These are phyloP conservation scores for Pseudochaenichthys georgianus DNA, from an alignment of 2,797 vertebrate genomes.

Conservation along the genomic window DNA sequence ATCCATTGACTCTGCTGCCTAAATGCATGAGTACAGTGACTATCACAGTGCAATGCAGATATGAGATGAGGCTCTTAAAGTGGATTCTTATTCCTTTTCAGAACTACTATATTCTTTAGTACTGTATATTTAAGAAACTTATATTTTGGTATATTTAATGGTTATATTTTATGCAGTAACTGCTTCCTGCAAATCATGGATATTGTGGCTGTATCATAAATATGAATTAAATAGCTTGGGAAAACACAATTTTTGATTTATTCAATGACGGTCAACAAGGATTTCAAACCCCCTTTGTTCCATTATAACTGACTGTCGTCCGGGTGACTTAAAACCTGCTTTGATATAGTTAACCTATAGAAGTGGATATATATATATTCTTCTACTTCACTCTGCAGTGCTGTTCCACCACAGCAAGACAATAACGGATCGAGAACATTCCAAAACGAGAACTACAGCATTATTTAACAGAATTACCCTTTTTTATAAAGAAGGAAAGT, in stretches of 20 bases:
- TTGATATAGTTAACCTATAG: slow-evolving; percentile 33
- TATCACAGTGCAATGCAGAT: slow-evolving; percentile 66
- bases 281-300: slow-evolving; percentile 26
- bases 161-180: neutral
- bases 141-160: neutral
- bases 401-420: slow-evolving; percentile 11
- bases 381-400: slow-evolving; percentile 14
- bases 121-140: slow-evolving; percentile 22
- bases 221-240: slow-evolving; percentile 11
- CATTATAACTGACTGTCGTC: slow-evolving; percentile 18
- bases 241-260: slow-evolving; percentile 32
- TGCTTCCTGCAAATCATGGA: neutral
- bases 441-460: slow-evolving; percentile 15
- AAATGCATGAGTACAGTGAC: slow-evolving; percentile 64
- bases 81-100: slow-evolving; percentile 22
- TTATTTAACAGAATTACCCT: slow-evolving; percentile 25
- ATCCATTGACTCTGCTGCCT: slow-evolving; percentile 75
- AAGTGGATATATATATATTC: slow-evolving; percentile 31
- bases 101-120: neutral
- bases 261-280: slow-evolving; percentile 23
- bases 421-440: slow-evolving; percentile 13
- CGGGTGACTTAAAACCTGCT: slow-evolving; percentile 24
- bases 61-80: slow-evolving; percentile 32
- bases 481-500: slow-evolving; percentile 13
- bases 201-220: slow-evolving; percentile 12